Base-by-base conservation (phyloP, 2,113 vertebrate genomes). In the Chroicocephalus ridibundus region DNA sequence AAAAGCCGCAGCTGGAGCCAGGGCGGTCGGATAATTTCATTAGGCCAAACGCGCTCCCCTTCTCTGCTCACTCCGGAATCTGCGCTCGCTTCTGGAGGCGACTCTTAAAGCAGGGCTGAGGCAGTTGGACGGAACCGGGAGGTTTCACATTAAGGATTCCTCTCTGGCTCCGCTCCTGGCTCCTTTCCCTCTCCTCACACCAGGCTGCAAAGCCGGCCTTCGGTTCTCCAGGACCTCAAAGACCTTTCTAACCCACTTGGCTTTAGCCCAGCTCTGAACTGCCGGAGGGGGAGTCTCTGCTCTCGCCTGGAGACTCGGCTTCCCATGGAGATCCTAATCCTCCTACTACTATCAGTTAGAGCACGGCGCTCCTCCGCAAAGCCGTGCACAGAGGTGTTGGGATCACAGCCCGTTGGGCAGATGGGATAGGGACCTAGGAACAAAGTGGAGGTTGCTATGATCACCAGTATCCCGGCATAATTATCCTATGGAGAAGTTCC, bases 241-340 rank as follows among this genome's bases (percentile, higher is more conserved):
- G 91, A 58, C 94, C 88, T 75, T 34, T 31, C 89, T 95, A 21
- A 93, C 93, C 93, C 77, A 76, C 86, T 96, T 95, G 96, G 95
- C 93, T 52, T 2, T 15, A 21, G 64, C 87, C 91, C 96, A 96
- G 87, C 90, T 76, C 71, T 1, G 0, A 61, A 22, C 7, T 61
- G 84, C 83, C 36, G 0, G 77, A 83, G 76, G 66, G 71, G 16
- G 17, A 94, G 60, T 47, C 89, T 91, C 79, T n/a, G 47, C 46
- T 94, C 82, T 61, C 6, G 9, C 86, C 71, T 2, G 62, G 79
- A 80, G 62, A 7, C 68, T 3, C 3, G 0, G 11, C 72, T 79
- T 79, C 86, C 86, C 5, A 0, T 3, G 0, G 62, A 25, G 34
- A 52, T 85, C 81, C 62, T 54, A 36, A 40, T 38, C 57, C 80